These are phyloP conservation scores for Oreotrochilus melanogaster DNA, from an alignment of 2,113 vertebrate genomes.

Conservation along the genomic window DNA sequence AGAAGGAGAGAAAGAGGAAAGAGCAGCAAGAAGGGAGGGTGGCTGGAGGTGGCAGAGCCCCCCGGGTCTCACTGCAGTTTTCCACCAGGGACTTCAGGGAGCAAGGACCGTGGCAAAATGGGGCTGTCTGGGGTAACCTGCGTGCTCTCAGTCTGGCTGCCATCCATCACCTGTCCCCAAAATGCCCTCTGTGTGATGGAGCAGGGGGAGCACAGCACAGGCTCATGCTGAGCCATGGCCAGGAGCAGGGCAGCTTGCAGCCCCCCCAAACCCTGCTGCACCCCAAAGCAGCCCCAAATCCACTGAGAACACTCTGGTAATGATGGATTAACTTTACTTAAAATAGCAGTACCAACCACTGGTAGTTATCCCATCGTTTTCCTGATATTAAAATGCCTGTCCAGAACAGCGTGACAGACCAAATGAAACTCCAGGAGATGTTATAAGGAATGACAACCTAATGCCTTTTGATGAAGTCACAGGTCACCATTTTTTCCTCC, in stretches of 20 bases:
- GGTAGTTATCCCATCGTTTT: neutral
- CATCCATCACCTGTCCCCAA: neutral
- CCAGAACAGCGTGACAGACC: neutral
- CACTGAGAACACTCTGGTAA: neutral
- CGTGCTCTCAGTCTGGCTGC: neutral
- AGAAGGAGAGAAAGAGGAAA: neutral
- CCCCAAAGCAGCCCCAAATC: neutral
- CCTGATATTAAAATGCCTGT: neutral
- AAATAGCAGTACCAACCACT: neutral
- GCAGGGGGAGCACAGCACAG: neutral
- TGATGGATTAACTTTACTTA: neutral
- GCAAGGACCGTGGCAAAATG: neutral
- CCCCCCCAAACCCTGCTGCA: neutral
- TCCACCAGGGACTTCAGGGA: neutral
- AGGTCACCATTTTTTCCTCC: conserved; percentile 8
- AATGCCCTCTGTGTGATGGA: neutral
- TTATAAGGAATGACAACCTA: conserved; percentile 15
- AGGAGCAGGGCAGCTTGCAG: neutral
- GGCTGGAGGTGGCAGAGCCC: neutral
- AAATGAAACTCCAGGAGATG: neutral
- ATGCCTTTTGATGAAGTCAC: conserved; percentile 23
- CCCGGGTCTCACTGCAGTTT: neutral
- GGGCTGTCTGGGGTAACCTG: neutral
- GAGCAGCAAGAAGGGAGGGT: neutral
- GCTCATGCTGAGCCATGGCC: too few species aligned